A percentile compares a stretch with the other conserved stretches of the same genome.
Evolutionary conservation across 2,113 vertebrate species (phyloP).

Genomic region (Semnornis frantzii): DNA sequence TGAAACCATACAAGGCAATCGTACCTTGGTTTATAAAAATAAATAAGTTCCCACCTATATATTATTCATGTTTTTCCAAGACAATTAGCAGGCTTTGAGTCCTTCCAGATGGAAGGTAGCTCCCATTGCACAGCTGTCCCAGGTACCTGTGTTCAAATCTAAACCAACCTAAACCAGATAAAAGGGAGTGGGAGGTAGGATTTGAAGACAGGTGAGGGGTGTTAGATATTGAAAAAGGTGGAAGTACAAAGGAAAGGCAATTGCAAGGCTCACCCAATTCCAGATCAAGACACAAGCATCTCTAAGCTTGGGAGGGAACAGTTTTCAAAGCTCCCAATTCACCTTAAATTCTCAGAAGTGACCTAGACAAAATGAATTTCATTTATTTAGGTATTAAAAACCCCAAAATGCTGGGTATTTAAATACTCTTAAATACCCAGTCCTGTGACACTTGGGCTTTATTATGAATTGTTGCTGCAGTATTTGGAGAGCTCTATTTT

Average conservation of each 20-base stretch:
- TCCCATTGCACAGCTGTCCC: neutral
- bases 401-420: neutral
- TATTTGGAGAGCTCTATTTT: neutral
- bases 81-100: neutral
- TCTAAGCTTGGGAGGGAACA: neutral
- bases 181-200: neutral
- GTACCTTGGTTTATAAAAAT: neutral
- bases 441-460: neutral
- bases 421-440: neutral
- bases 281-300: neutral
- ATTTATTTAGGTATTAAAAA: neutral
- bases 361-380: fast-evolving
- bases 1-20: neutral
- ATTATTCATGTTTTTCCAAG: slow-evolving; percentile 40
- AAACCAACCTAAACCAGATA: neutral
- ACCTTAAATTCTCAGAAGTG: neutral
- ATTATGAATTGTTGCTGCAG: neutral
- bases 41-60: neutral
- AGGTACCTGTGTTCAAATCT: neutral
- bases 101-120: neutral
- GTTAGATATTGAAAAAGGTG: neutral
- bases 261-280: neutral
- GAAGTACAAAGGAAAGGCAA: neutral
- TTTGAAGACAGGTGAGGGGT: neutral
- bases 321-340: neutral